Base-by-base conservation (phyloP, 2,888 invertebrate species). In the Sarcophaga rosellei region DNA sequence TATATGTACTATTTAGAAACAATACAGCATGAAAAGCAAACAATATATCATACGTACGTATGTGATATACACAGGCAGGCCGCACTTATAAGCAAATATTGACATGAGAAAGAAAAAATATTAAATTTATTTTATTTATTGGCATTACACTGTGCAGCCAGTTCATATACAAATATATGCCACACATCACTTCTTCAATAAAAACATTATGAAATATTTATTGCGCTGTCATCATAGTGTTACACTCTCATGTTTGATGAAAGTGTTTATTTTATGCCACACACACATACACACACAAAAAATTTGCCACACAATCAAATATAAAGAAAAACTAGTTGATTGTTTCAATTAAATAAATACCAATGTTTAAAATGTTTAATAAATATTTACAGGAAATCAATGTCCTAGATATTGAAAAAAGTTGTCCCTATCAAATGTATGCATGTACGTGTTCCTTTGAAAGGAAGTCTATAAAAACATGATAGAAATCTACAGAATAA, bases 211-310 rank as follows among this genome's bases (percentile, higher is more conserved):
- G 53, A 53, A 53, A 79, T 80, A 78, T 80, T 80, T 80, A 80
- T 80, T 80, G 53, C 70, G 47, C 70, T 80, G 75, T 78, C 79
- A 61, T 44, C 3, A 20, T 69, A 66, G 23, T 80, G 74, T 59
- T 47, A 35, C 2, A 1, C 35, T 35, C 35, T 15, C 53, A 15
- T 53, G 15, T 53, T 15, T 53, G 53, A 53, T 35, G 35, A 17
- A 70, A 75, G 45, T 84, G 25, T 81, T 84, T 86, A 72, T 86
- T 84, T 78, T 57, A 84, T 73, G 77, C 84, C 78, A 78, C 66
- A 70, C 81, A 73, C 66, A 70, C 81, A 73, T 59, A 78, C n/a
- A 21, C 23, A 68, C 0, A 53, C 11, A 15, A 0, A 15, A 53
- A 15, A 53, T 15, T 35, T 35, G 35, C 35, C 35, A 35, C 8